Base-by-base conservation (phyloP, 2,888 invertebrate species). In the Nowickia ferox region DNA sequence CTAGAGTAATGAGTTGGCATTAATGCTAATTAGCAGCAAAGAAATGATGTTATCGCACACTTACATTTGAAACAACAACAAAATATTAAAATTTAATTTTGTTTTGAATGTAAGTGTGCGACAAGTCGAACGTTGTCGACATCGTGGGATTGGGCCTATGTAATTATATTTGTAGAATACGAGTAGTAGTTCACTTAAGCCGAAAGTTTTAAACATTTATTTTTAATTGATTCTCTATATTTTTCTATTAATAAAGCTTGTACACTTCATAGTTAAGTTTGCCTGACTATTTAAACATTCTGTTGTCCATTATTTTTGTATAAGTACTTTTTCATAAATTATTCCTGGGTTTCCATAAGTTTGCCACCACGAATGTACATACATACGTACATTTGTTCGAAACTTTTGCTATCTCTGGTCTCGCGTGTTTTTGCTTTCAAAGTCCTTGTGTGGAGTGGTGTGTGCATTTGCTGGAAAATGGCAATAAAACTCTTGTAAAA, bases 401-500 rank as follows among this genome's bases (percentile, higher is more conserved):
- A 61, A 48, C 19, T 22, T 51, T 40, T 51, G 9, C 13, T 22
- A 38, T 42, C 9, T 59, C 9, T 48, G 59, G 5, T 30, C 61
- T 15, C 0, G 1, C 13, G 15, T 17, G 46, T 51, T 2, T 10
- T 48, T 53, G 51, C 5, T 22, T 22, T 38, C 22, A 13, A 42
- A 42, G 11, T 69, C 55, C 42, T 63, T 44, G 38, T n/a, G 11
- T 10, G 9, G 0, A 46, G 55, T 46, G 46, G 55, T 11, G 15
- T 68, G 42, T 61, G 57, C 13, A 57, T 38, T 22, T 66, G 11
- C 53, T 19, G 38, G 13, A 48, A 59, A 75, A 68, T 22, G 22
- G n/a, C 68, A 68, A 59, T 68, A 57, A 66, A 57, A 57, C 30
- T 76, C 38, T 15, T 38, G 55, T 57, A 40, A 8, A 59, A 57